phyloP scores from a whole-genome alignment of 2,888 invertebrate species.

The Tiliacea citrago region DNA sequence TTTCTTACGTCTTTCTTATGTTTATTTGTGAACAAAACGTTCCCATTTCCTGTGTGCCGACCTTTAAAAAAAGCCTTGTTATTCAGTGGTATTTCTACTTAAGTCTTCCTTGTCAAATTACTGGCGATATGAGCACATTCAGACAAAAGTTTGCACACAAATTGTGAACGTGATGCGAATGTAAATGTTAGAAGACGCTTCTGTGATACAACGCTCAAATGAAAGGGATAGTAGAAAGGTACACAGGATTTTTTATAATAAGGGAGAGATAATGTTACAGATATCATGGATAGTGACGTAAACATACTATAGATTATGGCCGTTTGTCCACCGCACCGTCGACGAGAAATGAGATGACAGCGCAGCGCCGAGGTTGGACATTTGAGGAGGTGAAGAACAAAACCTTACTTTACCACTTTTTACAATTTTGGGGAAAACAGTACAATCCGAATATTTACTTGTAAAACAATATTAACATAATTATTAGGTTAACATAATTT shows the following conservation, averaged over 20 bases:
- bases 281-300: not conserved
- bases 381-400: too few species aligned
- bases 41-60: not conserved
- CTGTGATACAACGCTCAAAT: constrained; percentile 8
- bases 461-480: too few species aligned
- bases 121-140: constrained; percentile 28
- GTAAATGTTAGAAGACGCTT: not conserved
- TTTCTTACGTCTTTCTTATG: not conserved
- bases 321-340: too few species aligned
- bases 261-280: not conserved
- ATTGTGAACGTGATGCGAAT: constrained; percentile 53
- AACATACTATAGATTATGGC: too few species aligned
- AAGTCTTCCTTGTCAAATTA: constrained; percentile 39
- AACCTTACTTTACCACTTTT: too few species aligned
- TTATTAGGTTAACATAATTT: too few species aligned
- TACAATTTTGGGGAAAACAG: too few species aligned
- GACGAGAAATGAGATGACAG: too few species aligned
- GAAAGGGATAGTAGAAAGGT: not conserved
- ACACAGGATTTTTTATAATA: not conserved
- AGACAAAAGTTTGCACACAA: constrained; percentile 44
- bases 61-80: not conserved
- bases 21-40: constrained; percentile 17
- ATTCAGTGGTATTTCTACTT: constrained; percentile 23
- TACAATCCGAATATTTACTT: too few species aligned
- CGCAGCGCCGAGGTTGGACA: too few species aligned